Evolutionary conservation across 2,888 invertebrate genomes (phyloP).

Genomic region (Gryllus longicercus): DNA sequence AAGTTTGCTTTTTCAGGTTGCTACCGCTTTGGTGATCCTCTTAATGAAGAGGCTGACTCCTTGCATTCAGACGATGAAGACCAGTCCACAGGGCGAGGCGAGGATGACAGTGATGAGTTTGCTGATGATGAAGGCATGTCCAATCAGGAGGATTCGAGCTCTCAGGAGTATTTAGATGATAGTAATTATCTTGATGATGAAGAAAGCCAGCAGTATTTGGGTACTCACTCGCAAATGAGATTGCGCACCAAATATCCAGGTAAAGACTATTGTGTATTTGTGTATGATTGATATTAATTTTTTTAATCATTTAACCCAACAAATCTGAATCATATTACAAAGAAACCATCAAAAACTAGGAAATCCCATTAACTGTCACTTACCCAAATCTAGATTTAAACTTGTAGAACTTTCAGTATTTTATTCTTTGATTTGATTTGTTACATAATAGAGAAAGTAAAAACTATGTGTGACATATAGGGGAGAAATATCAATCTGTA

Average conservation of each 20-base stretch:
- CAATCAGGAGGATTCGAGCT: slow-evolving; percentile 53
- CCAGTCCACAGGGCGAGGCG: slow-evolving; percentile 43
- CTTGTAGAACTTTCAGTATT: too few species aligned
- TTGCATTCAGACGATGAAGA: slow-evolving; percentile 67
- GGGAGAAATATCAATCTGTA: too few species aligned
- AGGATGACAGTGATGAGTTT: slow-evolving; percentile 56
- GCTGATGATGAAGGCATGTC: slow-evolving; percentile 57
- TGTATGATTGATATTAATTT: too few species aligned
- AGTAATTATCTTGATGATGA: slow-evolving; percentile 44
- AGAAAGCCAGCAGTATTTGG: slow-evolving; percentile 33
- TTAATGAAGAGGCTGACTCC: slow-evolving; percentile 65
- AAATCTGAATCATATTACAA: too few species aligned
- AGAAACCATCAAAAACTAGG: too few species aligned
- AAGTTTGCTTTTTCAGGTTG: slow-evolving; percentile 52
- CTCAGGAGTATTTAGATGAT: slow-evolving; percentile 55
- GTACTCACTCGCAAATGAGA: slow-evolving; percentile 29
- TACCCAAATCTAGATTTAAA: too few species aligned
- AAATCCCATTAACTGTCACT: too few species aligned
- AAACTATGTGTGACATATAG: too few species aligned
- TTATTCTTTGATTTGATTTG: too few species aligned
- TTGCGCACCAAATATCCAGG: slow-evolving; percentile 33
- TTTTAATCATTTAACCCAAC: too few species aligned
- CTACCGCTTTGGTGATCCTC: slow-evolving; percentile 64
- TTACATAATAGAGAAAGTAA: too few species aligned
- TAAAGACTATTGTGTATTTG: neutral